Conservation (phyloP, 2,113 vertebrate species). For the Cairina moschata region DNA sequence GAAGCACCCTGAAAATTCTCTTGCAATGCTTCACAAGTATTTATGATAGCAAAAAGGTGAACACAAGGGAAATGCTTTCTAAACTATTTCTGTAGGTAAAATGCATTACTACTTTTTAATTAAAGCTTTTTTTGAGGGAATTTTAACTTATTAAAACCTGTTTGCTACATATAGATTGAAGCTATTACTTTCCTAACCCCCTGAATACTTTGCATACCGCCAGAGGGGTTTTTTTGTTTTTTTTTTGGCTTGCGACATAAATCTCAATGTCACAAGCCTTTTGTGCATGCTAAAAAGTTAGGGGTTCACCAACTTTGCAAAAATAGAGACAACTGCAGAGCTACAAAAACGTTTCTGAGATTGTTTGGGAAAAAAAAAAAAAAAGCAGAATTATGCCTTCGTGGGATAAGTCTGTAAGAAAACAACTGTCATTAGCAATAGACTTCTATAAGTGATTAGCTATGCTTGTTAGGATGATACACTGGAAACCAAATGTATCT, state of each 20-base stretch:
- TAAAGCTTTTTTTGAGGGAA: neutral
- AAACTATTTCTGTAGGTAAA: neutral
- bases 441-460: neutral
- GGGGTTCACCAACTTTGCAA: slow-evolving; percentile 15
- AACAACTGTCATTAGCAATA: neutral
- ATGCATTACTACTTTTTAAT: neutral
- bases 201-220: slow-evolving; percentile 39
- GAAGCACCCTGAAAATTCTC: neutral
- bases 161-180: neutral
- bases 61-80: neutral
- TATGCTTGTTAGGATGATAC: neutral
- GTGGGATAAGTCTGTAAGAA: neutral
- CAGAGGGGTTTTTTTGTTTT: neutral
- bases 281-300: slow-evolving; percentile 6
- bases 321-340: neutral
- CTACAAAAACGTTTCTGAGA: neutral
- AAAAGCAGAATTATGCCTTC: neutral
- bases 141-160: neutral
- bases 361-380: neutral
- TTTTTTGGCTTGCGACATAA: slow-evolving; percentile 29
- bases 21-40: neutral
- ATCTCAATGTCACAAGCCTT: slow-evolving; percentile 1
- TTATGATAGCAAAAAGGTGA: neutral
- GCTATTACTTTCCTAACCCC: slow-evolving; percentile 23
- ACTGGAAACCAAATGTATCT: neutral